phyloP scores from a whole-genome alignment of 2,888 invertebrate genomes.

The Lissonota sp. region DNA sequence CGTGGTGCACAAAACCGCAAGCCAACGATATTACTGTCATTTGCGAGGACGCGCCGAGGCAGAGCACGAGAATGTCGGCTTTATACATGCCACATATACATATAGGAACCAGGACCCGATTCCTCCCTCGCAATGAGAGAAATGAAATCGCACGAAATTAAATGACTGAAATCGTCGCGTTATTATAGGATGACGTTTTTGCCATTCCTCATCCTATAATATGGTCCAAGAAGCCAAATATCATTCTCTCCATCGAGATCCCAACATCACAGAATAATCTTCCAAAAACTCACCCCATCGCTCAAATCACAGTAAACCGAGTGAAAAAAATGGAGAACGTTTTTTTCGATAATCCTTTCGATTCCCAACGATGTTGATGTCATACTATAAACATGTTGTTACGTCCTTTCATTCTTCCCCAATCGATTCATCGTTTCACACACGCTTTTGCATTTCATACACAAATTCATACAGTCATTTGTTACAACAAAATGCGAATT shows the following conservation, averaged over 20 bases:
- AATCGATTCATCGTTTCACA: too few relatives aligned
- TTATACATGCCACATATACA: not conserved
- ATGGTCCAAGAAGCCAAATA: too few relatives aligned
- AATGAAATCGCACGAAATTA: constrained; percentile 74
- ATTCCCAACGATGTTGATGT: too few relatives aligned
- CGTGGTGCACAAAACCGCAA: constrained; percentile 80
- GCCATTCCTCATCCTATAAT: too few relatives aligned
- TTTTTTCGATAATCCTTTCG: too few relatives aligned
- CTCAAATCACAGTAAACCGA: too few relatives aligned
- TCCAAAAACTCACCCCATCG: too few relatives aligned
- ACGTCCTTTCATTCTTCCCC: too few relatives aligned
- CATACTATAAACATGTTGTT: too few relatives aligned
- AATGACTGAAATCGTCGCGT: constrained; percentile 75
- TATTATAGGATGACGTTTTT: constrained; percentile 68
- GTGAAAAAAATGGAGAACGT: too few relatives aligned
- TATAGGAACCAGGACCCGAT: constrained; percentile 46
- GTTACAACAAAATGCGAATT: not conserved
- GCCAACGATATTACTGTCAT: constrained; percentile 81
- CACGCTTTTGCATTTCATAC: too few relatives aligned
- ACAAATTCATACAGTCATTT: not conserved
- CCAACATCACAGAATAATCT: too few relatives aligned
- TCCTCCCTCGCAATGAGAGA: constrained; percentile 74
- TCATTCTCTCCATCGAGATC: constrained; percentile 11
- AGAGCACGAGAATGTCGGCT: constrained; percentile 55
- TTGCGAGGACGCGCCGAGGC: constrained; percentile 72